phyloP scores from a whole-genome alignment of 1,140 invertebrate species.

The Leguminivora glycinivorella region DNA sequence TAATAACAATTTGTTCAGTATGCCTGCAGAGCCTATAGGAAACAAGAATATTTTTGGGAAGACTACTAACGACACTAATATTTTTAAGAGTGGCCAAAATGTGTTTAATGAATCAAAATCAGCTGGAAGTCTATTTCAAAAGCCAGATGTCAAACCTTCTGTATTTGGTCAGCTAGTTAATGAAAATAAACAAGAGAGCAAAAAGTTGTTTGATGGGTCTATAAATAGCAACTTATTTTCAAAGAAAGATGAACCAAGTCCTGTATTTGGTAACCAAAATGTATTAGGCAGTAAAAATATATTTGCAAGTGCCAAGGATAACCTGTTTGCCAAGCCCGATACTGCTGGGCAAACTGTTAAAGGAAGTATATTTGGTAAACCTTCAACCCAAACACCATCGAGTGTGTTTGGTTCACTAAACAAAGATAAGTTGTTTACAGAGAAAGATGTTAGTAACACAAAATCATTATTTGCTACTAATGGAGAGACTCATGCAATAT shows the following conservation, averaged over 20 bases:
- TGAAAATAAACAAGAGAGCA: slow-evolving; percentile 25
- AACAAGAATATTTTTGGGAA: slow-evolving; percentile 35
- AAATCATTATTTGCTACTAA: slow-evolving; percentile 40
- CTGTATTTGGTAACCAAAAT: slow-evolving; percentile 32
- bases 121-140: slow-evolving; percentile 41
- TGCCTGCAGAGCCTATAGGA: background rate
- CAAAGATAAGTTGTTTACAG: slow-evolving; percentile 33
- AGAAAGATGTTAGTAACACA: slow-evolving; percentile 20
- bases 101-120: slow-evolving; percentile 28
- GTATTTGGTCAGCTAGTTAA: slow-evolving; percentile 44
- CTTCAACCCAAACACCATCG: slow-evolving; percentile 29
- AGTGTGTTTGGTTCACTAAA: slow-evolving; percentile 53
- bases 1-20: slow-evolving; percentile 32
- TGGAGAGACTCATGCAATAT: slow-evolving; percentile 46
- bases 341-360: slow-evolving; percentile 36
- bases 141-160: slow-evolving; percentile 38
- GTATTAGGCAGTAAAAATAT: slow-evolving; percentile 36
- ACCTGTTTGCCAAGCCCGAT: slow-evolving; percentile 48
- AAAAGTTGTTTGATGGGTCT: slow-evolving; percentile 31
- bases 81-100: slow-evolving; percentile 28
- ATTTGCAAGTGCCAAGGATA: slow-evolving; percentile 39
- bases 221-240: slow-evolving; percentile 24
- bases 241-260: slow-evolving; percentile 32
- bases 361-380: slow-evolving; percentile 43
- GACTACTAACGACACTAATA: slow-evolving; percentile 28